phyloP scores from a whole-genome alignment of 1,140 invertebrate species.

The Trichonephila inaurata region DNA sequence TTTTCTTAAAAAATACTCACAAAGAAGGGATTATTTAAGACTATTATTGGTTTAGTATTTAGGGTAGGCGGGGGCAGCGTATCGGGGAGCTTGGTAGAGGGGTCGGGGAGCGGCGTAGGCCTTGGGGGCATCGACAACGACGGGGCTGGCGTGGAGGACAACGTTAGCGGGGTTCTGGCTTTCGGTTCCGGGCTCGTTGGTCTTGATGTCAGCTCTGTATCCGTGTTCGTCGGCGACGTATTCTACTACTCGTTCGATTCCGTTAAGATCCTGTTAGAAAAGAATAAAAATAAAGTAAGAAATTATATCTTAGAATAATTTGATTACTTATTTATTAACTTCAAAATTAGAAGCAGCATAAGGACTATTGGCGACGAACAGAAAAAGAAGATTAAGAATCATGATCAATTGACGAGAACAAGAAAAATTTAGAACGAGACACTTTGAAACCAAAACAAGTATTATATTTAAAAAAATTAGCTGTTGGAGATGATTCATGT shows the following conservation, averaged over 20 bases:
- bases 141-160: constrained; percentile 61
- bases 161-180: constrained; percentile 69
- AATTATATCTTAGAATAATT: too few species aligned
- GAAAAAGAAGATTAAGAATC: too few species aligned
- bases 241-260: constrained; percentile 77
- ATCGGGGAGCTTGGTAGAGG: constrained; percentile 19
- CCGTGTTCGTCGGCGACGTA: constrained; percentile 77
- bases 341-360: too few species aligned
- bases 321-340: too few species aligned
- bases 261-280: constrained; percentile 64
- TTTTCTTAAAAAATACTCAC: background rate
- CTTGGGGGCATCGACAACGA: constrained; percentile 54
- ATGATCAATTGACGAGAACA: too few species aligned
- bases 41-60: constrained; percentile 22
- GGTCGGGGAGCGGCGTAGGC: constrained; percentile 22
- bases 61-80: constrained; percentile 48
- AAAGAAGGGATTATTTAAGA: background rate
- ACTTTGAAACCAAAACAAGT: too few species aligned
- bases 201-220: constrained; percentile 76
- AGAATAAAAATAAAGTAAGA: background rate
- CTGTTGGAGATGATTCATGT: too few species aligned
- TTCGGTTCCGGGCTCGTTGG: constrained; percentile 77
- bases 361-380: too few species aligned
- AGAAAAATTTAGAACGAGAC: too few species aligned
- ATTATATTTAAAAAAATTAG: too few species aligned